Evolutionary conservation across 1,140 invertebrate genomes (phyloP), one percentile per base, ranked within the genome.

Genomic region (Drosophila pseudoananassae): DNA sequence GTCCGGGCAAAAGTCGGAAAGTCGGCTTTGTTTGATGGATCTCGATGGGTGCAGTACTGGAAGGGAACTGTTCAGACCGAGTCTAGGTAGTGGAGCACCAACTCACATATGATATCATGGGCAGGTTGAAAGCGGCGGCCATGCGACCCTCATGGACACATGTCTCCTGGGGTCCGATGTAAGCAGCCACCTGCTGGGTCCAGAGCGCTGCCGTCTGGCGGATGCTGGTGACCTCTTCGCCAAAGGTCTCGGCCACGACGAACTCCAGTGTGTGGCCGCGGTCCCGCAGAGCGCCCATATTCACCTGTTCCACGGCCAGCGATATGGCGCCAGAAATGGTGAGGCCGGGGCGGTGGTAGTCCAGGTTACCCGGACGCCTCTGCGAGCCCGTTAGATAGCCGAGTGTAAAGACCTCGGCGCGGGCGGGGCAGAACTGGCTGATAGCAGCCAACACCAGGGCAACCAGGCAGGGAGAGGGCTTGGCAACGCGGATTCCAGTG

Each of bases 1-100:
- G 98, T 99, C 53, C 98, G 93, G 0, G 97, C 97, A 91, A 99
- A 99, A 3, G 98, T 99, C 10, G 97, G 95, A 92, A 97, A 99
- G 71, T 96, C 94, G 9, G 92, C 92, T 90, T 98, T 98, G 92
- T 98, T 95, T 4, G 97, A 97, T 20, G 96, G 96, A 80, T 96
- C 96, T 49, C 95, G 95, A 92, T 97, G 95, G 3, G 96, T 96
- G 91, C 97, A 98, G 91, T 96, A 98, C 97, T 98, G 93, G 1
- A 15, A 9, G 59, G 10, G 17, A 12, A 49, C 25, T 12, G 10
- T 4, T 14, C 4, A 45, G 10, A 20, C 14, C 9, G 3, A 6
- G 15, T 3, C n/a, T 6, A 14, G 29, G 4, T 10, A 25, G 7
- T 4, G 14, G 15, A 14, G 12, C 7, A 0, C 1, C 8, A 15